Base-by-base conservation (phyloP, 2,113 vertebrate genomes). In the Bambusicola thoracicus region DNA sequence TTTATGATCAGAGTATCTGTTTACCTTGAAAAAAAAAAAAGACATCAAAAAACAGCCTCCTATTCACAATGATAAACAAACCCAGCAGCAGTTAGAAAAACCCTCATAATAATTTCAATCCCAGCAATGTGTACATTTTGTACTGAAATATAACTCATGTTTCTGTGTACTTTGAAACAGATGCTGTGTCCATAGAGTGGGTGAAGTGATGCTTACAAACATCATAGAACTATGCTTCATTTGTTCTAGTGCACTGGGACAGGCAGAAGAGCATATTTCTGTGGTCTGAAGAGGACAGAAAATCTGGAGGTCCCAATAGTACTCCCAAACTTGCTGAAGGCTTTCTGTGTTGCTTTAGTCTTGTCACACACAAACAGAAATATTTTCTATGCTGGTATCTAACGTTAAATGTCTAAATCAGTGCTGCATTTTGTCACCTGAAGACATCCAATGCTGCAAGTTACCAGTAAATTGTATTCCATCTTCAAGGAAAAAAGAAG, bases 81-180 rank as follows among this genome's bases (percentile, higher is more conserved):
- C 82, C 65, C 59, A 85, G 81, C 66, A 79, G 66, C 49, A 88
- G 30, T 3, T 80, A 89, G 89, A 93, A 92, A 34, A 7, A 8
- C 13, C 34, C 21, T 94, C 36, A 61, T 62, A 68, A 79, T 75
- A 78, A 86, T 92, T 93, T 86, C 56, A 81, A 43, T 86, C 77
- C 24, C 69, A 88, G 88, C 40, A 89, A 87, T 96, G 88, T 88
- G 88, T 96, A 94, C 84, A 90, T 95, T 95, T 86, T 90, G 77
- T 89, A 92, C 86, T 93, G 81, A 89, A 95, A 92, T 89, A 93
- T 58, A 92, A 44, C 55, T 96, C 58, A 40, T 84, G 53, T 72
- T 94, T 95, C 74, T 85, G 74, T 72, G 74, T 90, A 76, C 89
- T 95, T 93, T 84, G 58, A 90, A 93, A 68, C 81, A 93, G 93